A percentile compares a stretch with the other conserved stretches of the same genome.
Evolutionary conservation across 2,113 vertebrate species (phyloP).

Genomic region (Hyaena hyaena): DNA sequence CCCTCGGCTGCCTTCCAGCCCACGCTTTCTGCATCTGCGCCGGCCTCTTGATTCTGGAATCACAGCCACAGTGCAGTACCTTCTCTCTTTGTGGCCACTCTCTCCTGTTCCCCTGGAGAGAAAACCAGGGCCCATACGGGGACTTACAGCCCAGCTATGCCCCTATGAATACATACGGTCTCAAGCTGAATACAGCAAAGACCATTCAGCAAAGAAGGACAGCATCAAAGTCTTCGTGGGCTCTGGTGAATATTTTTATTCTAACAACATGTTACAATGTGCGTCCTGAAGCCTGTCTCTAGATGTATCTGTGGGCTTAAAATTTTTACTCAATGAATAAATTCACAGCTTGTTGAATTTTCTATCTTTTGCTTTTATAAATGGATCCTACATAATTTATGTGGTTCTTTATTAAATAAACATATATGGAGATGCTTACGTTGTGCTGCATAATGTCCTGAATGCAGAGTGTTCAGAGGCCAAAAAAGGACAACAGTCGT

Average conservation of each 20-base stretch:
- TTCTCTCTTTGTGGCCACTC: neutral
- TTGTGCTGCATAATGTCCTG: neutral
- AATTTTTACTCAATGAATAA: neutral
- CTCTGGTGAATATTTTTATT: neutral
- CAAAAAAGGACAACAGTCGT: neutral
- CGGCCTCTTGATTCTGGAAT: neutral
- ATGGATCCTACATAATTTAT: neutral
- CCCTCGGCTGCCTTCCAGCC: neutral
- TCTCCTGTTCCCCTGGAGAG: neutral
- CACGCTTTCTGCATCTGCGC: neutral
- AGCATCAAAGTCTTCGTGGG: neutral
- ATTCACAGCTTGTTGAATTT: neutral
- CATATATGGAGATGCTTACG: neutral
- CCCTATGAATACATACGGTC: no score
- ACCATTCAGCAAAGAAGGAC: neutral
- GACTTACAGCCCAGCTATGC: neutral
- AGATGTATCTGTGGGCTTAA: conserved; percentile 28
- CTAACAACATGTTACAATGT: neutral
- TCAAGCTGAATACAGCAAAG: neutral
- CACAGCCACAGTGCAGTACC: neutral
- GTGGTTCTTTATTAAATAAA: conserved; percentile 46
- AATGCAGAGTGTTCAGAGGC: neutral
- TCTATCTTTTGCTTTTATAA: conserved; percentile 14
- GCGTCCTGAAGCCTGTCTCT: neutral
- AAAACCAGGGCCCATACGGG: neutral